A percentile compares a stretch with the other conserved stretches of the same genome.
These are phyloP conservation scores for Aselliscus stoliczkanus DNA, from an alignment of 2,797 vertebrate species.

Conservation along the genomic window DNA sequence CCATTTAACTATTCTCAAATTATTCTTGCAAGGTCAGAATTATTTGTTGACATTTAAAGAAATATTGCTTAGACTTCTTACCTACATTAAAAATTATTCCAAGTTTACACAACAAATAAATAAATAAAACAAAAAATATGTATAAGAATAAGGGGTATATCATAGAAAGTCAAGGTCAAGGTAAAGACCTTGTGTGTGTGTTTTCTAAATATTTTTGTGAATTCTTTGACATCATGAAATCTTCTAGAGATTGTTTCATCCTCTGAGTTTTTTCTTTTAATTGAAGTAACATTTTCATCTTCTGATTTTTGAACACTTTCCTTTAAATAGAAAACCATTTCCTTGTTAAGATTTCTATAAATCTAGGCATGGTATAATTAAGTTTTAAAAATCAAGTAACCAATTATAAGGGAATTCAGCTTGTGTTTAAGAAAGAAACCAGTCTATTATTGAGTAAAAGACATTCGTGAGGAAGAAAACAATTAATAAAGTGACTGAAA, in stretches of 20 bases:
- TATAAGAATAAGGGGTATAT: neutral
- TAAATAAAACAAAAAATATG: neutral
- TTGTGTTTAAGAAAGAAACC: constrained; percentile 71
- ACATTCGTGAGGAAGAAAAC: constrained; percentile 74
- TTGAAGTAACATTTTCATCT: neutral
- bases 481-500: constrained; percentile 79
- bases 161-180: neutral
- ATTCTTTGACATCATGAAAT: neutral
- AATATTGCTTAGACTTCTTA: neutral
- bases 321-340: neutral
- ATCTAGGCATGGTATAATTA: constrained; percentile 28
- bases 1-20: constrained; percentile 15
- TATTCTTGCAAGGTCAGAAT: neutral
- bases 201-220: neutral
- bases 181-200: neutral
- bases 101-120: neutral
- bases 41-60: neutral
- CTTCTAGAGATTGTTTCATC: neutral
- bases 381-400: constrained; percentile 4
- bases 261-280: neutral
- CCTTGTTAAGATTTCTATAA: neutral
- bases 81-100: neutral
- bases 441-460: constrained; percentile 75
- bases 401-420: constrained; percentile 67
- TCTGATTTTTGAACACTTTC: neutral